Base-by-base conservation (phyloP, 2,113 vertebrate genomes). In the Tachysurus fulvidraco region DNA sequence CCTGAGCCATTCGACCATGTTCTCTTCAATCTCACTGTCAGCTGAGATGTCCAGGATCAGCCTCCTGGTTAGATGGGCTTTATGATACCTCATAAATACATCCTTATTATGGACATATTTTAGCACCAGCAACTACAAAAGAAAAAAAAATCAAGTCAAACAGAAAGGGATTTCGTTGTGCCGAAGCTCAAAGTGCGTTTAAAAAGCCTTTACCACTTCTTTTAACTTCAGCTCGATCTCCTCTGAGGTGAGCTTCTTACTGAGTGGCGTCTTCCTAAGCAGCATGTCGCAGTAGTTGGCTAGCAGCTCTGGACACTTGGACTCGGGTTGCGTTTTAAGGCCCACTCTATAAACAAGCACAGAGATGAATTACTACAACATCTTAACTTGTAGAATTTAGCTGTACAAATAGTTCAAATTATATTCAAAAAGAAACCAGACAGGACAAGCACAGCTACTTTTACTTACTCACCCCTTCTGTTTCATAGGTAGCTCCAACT, bases 271-370 rank as follows among this genome's bases (percentile, higher is more conserved):
- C 95, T 99, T 99, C 93, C 98, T 96, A 91, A 99, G 91, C 86
- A 99, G 95, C 98, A 99, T 99, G 94, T 99, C 98, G 92, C 98
- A 99, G 94, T 99, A 99, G 96, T 99, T 99, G 90, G 98, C 98
- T 92, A 99, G 97, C 92, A 99, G 96, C 91, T 99, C 98, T 16
- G 98, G 98, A 93, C 98, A 99, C 91, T 99, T 99, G 83, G 98
- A 99, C 93, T 99, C 98, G 0, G 98, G 98, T 89, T 99, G 98
- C 67, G 98, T 99, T 96, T 99, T 99, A 88, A 99, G 92, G 84
- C 97, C 98, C 81, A 98, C 97, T 87, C 98, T 99, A 87, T 54
- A 78, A 41, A 65, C 5, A 85, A 46, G 14, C 25, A 78, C 5
- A 28, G 25, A 46, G 36, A 23, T 83, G 28, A 76, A 17, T 80